Conservation (phyloP, 2,797 vertebrate genomes). For the Ctenopoma kingsleyae region DNA sequence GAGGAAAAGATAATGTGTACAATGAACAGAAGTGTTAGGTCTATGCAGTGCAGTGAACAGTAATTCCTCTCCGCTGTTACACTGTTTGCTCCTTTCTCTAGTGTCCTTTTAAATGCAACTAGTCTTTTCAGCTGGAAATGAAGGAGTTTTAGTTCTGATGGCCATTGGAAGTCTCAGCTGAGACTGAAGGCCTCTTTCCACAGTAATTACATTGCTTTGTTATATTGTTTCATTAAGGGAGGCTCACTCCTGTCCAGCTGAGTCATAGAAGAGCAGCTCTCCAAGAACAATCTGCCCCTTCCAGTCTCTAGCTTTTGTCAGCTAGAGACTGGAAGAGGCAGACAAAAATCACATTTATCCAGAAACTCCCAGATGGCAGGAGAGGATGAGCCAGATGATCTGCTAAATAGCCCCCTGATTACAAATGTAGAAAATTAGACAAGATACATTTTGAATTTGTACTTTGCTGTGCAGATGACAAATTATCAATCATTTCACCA, state of each 20-base stretch:
- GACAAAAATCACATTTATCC: slow-evolving; percentile 10
- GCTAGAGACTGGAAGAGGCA: too few species aligned
- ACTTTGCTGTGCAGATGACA: not conserved
- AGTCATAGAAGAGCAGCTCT: slow-evolving; percentile 44
- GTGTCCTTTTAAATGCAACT: slow-evolving; percentile 49
- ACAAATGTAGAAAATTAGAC: not conserved
- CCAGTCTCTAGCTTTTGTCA: not conserved
- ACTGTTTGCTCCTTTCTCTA: slow-evolving; percentile 14
- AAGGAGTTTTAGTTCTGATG: slow-evolving; percentile 17
- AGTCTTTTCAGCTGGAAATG: slow-evolving; percentile 60
- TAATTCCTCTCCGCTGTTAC: not conserved
- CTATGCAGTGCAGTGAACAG: not conserved
- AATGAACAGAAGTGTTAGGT: not conserved
- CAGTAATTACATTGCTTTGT: slow-evolving; percentile 43
- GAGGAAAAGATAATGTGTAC: not conserved
- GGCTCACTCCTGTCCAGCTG: slow-evolving; percentile 49
- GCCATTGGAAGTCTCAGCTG: slow-evolving; percentile 13
- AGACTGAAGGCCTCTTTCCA: slow-evolving; percentile 39
- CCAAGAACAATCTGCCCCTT: slow-evolving; percentile 44
- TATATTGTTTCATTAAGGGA: slow-evolving; percentile 32
- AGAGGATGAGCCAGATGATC: slow-evolving; percentile 24
- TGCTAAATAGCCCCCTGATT: not conserved
- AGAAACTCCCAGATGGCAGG: slow-evolving; percentile 9
- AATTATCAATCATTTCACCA: not conserved
- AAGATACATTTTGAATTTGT: not conserved